Percentiles rank a stretch among this genome's conserved stretches.
These are phyloP conservation scores for Tylochromis polylepis DNA, from an alignment of 2,113 vertebrate species.

Conservation along the genomic window DNA sequence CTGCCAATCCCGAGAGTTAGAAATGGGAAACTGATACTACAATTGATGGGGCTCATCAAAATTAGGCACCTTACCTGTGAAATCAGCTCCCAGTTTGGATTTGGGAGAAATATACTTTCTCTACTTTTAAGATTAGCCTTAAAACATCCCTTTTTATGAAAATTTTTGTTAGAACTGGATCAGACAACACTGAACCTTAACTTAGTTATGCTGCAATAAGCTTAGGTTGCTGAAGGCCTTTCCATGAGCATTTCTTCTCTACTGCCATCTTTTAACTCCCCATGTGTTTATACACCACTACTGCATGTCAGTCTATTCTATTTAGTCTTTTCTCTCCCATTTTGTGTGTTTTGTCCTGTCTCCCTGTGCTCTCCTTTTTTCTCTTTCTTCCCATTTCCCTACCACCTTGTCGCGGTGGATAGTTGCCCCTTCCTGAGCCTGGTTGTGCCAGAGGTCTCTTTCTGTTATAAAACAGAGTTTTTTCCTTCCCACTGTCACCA, in stretches of 20 bases:
- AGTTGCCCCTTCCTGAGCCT: accelerated
- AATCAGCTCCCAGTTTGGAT: neutral
- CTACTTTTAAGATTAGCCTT: too few species aligned
- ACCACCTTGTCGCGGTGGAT: accelerated
- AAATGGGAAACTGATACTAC: neutral
- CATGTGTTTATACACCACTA: accelerated
- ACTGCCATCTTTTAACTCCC: neutral
- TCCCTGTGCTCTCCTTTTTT: neutral
- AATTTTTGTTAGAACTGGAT: neutral
- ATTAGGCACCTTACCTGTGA: neutral
- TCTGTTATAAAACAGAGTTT: neutral
- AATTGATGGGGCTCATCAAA: neutral
- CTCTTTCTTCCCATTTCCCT: neutral
- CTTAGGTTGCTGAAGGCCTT: neutral
- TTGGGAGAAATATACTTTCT: neutral
- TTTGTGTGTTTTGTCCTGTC: neutral
- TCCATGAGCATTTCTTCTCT: neutral
- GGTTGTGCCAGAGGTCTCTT: accelerated
- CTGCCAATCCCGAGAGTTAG: neutral
- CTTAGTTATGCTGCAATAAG: neutral
- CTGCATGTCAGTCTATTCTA: neutral
- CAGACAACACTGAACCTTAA: neutral
- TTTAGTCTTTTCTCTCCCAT: neutral
- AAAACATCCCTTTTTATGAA: neutral
- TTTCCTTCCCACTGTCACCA: neutral